Percentiles rank a stretch among this genome's conserved stretches.
Conservation (phyloP, 2,888 invertebrate species). For the Neoitamus cyanurus region DNA sequence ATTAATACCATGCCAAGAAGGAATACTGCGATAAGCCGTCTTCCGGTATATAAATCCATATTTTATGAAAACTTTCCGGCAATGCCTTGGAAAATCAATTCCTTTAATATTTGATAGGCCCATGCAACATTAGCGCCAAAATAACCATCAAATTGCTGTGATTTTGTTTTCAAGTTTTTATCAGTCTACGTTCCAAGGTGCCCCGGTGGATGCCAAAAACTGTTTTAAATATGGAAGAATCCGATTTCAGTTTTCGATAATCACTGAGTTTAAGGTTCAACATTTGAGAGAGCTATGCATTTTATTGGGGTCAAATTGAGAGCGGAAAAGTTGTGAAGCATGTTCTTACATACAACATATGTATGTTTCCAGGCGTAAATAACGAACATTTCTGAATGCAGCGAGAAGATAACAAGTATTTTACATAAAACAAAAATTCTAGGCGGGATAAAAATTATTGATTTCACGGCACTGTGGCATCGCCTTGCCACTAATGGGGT, state of each 20-base stretch:
- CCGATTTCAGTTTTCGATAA: neutral
- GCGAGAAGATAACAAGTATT: too few species aligned
- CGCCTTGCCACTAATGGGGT: too few species aligned
- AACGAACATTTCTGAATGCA: neutral
- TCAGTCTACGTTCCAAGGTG: neutral
- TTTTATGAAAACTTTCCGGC: conserved; percentile 19
- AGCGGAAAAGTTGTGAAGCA: neutral
- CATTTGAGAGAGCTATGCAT: neutral
- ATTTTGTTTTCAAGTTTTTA: neutral
- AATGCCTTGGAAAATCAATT: conserved; percentile 37
- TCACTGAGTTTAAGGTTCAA: neutral
- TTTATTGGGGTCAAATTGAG: neutral
- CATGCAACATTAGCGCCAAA: neutral
- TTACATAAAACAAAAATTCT: too few species aligned
- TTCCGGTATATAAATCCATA: conserved; percentile 28
- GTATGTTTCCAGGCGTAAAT: neutral
- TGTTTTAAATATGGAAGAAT: neutral
- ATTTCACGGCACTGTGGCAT: too few species aligned
- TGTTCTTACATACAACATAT: neutral
- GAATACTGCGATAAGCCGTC: neutral
- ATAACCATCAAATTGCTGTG: neutral
- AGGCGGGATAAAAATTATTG: neutral
- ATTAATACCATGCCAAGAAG: conserved; percentile 12
- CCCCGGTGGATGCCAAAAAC: neutral
- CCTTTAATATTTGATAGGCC: conserved; percentile 31